Evolutionary conservation across 2,888 invertebrate species (phyloP).

Genomic region (Thymelicus lineola): DNA sequence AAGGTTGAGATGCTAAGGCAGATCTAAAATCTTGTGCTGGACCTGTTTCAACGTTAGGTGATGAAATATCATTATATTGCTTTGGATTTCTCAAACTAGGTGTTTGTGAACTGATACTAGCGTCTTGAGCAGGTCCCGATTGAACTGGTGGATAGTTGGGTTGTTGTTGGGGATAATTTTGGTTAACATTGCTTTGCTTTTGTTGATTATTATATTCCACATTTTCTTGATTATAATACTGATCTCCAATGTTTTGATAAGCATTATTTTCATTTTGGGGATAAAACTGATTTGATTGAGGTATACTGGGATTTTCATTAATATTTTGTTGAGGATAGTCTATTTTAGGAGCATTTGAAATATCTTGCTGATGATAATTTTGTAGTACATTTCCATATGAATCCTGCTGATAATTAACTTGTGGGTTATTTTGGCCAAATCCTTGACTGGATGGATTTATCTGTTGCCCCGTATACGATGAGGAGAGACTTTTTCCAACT

Average conservation of each 20-base stretch:
- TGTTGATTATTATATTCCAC: constrained; percentile 36
- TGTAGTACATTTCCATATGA: constrained; percentile 13
- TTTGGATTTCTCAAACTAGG: constrained; percentile 34
- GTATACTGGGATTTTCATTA: constrained; percentile 24
- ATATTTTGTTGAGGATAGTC: constrained; percentile 23
- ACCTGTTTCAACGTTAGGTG: constrained; percentile 34
- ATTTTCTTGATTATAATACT: constrained; percentile 30
- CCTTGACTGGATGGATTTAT: background rate
- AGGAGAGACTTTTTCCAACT: background rate
- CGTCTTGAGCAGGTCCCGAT: background rate
- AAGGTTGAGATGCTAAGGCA: constrained; percentile 16
- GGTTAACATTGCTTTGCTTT: constrained; percentile 2
- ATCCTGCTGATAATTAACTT: constrained; percentile 2
- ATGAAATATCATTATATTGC: constrained; percentile 36
- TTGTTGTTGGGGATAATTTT: constrained; percentile 15
- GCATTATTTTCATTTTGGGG: constrained; percentile 13
- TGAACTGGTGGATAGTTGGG: background rate
- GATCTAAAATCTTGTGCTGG: constrained; percentile 33
- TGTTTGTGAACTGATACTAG: constrained; percentile 7
- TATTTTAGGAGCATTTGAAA: constrained; percentile 16
- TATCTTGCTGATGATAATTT: constrained; percentile 9
- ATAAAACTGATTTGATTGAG: constrained; percentile 15
- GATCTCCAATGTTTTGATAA: background rate
- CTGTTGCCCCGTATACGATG: constrained; percentile 2
- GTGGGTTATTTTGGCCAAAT: constrained; percentile 2